These are phyloP conservation scores for Sigmodon hispidus DNA, from an alignment of 2,113 vertebrate genomes.

Conservation along the genomic window DNA sequence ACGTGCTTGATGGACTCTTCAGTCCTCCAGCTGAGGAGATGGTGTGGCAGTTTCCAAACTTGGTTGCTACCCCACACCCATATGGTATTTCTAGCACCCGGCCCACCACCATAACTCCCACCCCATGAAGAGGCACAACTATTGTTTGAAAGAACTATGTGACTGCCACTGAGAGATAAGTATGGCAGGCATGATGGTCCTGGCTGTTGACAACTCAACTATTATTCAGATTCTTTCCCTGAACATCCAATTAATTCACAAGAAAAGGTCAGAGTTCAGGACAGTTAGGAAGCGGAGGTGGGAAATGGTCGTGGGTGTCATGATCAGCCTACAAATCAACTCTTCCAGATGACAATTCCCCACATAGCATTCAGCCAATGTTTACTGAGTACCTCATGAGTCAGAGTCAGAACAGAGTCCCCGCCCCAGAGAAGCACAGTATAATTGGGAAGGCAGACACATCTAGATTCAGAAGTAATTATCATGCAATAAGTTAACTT, in stretches of 20 bases:
- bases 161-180: neutral
- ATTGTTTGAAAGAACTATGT: neutral
- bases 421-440: conserved; percentile 59
- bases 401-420: conserved; percentile 70
- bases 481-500: conserved; percentile 72
- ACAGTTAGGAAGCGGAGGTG: neutral
- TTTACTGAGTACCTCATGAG: conserved; percentile 72
- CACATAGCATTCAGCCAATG: conserved; percentile 8
- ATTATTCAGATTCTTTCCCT: neutral
- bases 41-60: neutral
- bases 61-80: neutral
- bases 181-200: neutral
- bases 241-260: neutral
- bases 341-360: conserved; percentile 43
- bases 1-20: neutral
- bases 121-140: neutral
- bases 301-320: conserved; percentile 32
- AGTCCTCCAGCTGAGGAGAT: neutral
- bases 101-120: too few relatives aligned
- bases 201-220: neutral
- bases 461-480: conserved; percentile 65
- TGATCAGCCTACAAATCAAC: conserved; percentile 38
- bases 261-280: conserved; percentile 67
- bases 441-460: conserved; percentile 69
- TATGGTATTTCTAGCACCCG: neutral